Base-by-base conservation (phyloP, 2,113 vertebrate genomes). In the Pachycephala philippinensis region DNA sequence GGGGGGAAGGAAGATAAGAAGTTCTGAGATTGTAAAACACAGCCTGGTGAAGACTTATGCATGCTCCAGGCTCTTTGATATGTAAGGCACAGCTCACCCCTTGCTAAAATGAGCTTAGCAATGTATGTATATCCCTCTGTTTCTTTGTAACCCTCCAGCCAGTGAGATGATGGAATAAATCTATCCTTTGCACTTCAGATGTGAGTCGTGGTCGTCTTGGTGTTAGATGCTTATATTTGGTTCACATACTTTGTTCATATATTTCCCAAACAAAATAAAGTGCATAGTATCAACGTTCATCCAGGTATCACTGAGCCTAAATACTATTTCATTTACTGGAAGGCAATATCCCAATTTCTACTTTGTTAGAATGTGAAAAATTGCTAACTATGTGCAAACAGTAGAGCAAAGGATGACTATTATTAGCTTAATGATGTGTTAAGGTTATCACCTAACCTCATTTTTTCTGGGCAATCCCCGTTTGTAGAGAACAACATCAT, bases 231-330 rank as follows among this genome's bases (percentile, higher is more conserved):
- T 22, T 44, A 8, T 50, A 60, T 59, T 59, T 59, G 17, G 18
- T 44, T 52, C 22, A 52, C 53, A 44, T 21, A 59, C 11, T 77
- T 44, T n/a, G 21, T 53, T 64, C 53, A 23, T 64, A 1, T 63
- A 78, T 64, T 93, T 84, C n/a, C 21, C 61, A 84, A 84, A 52
- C 3, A 91, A 90, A 90, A 80, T 13, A 42, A 56, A 56, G 9
- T 28, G 16, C 15, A 56, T 15, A 10, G 5, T 40, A 75, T 37
- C 35, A 81, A 74, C 64, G 20, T 47, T 75, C 35, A 89, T 19
- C 26, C n/a, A 71, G 7, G 31, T 64, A 89, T 64, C 40, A 68
- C 15, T 44, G 14, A 92, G 14, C 14, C 22, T 75, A 87, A 68
- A 40, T 7, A 82, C 6, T 31, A 11, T 31, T 81, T 82, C 6